These are phyloP conservation scores for Psettodes erumei DNA, from an alignment of 2,113 vertebrate genomes.

Conservation along the genomic window DNA sequence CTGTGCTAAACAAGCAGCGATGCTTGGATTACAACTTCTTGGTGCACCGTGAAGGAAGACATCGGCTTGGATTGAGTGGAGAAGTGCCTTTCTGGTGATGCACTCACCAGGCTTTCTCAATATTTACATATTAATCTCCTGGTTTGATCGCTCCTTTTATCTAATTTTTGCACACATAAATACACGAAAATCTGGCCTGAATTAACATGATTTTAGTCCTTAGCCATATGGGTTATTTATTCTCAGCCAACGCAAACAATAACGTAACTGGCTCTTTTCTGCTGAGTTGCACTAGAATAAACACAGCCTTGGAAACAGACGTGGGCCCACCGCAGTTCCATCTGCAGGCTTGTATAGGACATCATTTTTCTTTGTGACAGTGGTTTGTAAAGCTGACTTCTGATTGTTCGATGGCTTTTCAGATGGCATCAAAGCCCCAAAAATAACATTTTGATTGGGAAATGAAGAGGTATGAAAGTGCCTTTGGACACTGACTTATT, in stretches of 20 bases:
- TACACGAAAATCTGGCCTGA: constrained; percentile 41
- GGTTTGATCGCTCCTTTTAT: constrained; percentile 51
- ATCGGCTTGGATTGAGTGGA: constrained; percentile 21
- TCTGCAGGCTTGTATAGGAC: constrained; percentile 57
- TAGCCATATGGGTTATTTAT: constrained; percentile 66
- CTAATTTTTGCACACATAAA: constrained; percentile 54
- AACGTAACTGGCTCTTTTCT: constrained; percentile 64
- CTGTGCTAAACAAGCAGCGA: constrained; percentile 48
- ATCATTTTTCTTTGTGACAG: constrained; percentile 74
- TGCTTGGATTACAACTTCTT: constrained; percentile 34
- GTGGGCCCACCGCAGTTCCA: constrained; percentile 49
- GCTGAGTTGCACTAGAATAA: constrained; percentile 66
- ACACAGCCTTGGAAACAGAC: constrained; percentile 73
- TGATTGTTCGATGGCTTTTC: constrained; percentile 62
- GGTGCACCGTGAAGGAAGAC: constrained; percentile 43
- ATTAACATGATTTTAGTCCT: constrained; percentile 61
- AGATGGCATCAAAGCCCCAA: constrained; percentile 58
- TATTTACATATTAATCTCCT: constrained; percentile 50
- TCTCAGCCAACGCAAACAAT: constrained; percentile 70
- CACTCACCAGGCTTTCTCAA: constrained; percentile 18
- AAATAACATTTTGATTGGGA: constrained; percentile 73
- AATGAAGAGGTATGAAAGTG: constrained; percentile 50
- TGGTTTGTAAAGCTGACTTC: constrained; percentile 73
- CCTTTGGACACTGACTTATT: constrained; percentile 39
- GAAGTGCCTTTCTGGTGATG: constrained; percentile 28